These are phyloP conservation scores for Apus apus DNA, from an alignment of 2,113 vertebrate species.

Conservation along the genomic window DNA sequence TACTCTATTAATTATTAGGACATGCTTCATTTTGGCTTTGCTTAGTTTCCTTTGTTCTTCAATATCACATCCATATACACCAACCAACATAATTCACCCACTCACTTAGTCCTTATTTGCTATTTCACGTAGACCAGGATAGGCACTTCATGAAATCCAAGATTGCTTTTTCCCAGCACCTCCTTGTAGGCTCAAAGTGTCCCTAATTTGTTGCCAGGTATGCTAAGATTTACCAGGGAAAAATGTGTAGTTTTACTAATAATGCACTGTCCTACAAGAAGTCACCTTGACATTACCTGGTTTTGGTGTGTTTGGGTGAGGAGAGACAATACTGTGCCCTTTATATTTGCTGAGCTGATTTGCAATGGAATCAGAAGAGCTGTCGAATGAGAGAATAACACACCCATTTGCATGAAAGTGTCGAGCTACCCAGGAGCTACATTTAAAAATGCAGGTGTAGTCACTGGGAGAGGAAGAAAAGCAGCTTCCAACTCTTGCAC, in stretches of 20 bases:
- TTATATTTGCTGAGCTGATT: not conserved
- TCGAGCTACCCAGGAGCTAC: not conserved
- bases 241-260: not conserved
- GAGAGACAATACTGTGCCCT: not conserved
- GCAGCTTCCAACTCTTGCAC: not conserved
- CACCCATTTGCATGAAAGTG: not conserved
- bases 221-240: not conserved
- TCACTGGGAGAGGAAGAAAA: not conserved
- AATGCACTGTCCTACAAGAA: not conserved
- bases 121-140: not conserved
- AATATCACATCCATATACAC: not conserved
- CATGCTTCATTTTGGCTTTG: not conserved
- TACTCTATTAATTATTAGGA: not conserved
- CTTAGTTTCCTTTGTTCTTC: not conserved
- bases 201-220: not conserved
- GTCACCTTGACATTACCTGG: not conserved
- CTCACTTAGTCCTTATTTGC: not conserved
- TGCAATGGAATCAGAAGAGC: not conserved
- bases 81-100: not conserved
- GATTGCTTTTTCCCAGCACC: not conserved
- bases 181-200: not conserved
- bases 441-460: not conserved
- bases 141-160: not conserved
- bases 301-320: not conserved
- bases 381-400: not conserved